Conservation (phyloP, 2,888 invertebrate genomes). For the Cynaeus angustus region DNA sequence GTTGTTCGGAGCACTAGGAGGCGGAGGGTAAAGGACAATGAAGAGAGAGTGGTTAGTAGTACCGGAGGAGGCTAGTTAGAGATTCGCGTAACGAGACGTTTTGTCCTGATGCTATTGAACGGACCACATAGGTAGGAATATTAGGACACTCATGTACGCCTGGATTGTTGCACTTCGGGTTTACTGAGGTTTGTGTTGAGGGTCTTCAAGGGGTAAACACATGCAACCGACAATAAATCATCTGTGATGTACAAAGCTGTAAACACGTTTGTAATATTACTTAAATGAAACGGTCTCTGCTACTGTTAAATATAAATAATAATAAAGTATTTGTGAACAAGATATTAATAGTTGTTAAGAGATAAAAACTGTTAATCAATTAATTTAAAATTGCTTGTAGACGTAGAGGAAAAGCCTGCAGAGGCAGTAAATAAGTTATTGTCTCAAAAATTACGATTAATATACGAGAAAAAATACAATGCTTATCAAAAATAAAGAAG, state of each 20-base stretch:
- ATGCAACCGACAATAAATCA: slow-evolving; percentile 46
- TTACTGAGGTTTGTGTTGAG: slow-evolving; percentile 14
- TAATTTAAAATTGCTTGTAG: too few species aligned
- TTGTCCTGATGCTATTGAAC: slow-evolving; percentile 58
- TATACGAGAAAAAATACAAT: too few species aligned
- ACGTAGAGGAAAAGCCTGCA: too few species aligned
- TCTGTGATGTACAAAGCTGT: slow-evolving; percentile 7
- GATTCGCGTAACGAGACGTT: slow-evolving; percentile 56
- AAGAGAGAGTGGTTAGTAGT: slow-evolving; percentile 33
- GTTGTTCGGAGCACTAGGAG: slow-evolving; percentile 50
- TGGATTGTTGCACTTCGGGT: slow-evolving; percentile 55
- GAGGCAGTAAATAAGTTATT: too few species aligned
- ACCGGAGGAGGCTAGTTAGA: slow-evolving; percentile 59
- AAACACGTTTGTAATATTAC: neutral
- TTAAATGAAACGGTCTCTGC: neutral
- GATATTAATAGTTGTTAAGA: too few species aligned
- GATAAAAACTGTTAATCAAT: too few species aligned
- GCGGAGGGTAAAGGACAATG: slow-evolving; percentile 49
- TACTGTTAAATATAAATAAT: too few species aligned
- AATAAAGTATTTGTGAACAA: too few species aligned
- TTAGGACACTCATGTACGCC: slow-evolving; percentile 66
- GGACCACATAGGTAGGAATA: slow-evolving; percentile 69
- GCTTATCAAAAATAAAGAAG: too few species aligned
- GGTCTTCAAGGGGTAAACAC: slow-evolving; percentile 45
- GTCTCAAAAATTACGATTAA: too few species aligned